Base-by-base conservation (phyloP, 2,797 vertebrate species). In the Dallia pectoralis region DNA sequence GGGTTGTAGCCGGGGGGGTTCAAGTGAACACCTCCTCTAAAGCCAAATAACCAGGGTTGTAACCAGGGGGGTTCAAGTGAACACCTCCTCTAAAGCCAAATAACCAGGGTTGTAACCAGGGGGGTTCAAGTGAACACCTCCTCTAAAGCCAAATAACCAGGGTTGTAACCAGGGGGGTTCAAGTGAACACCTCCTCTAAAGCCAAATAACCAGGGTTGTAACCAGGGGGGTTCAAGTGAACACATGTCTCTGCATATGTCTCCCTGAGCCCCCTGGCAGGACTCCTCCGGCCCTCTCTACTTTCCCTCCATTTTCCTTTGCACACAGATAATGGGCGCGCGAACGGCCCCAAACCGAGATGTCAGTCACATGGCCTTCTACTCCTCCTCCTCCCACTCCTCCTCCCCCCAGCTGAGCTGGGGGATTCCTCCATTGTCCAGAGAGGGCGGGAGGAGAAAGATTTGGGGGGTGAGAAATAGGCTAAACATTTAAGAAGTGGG, bases 301-400 rank as follows among this genome's bases (percentile, higher is more conserved):
- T 71, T 71, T 90, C 87, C 86, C 87, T 88, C 89, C 82, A 87
- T 86, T 87, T 89, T 79, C 74, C 80, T 87, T 85, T 85, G 88
- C 77, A 83, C 63, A 74, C 70, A 83, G 86, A 93, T 89, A 92
- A 92, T 90, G 87, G 78, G 84, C 75, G 63, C 82, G 82, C 82
- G 70, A 81, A 78, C 80, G 85, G 82, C 81, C 76, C 79, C 88
- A 89, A 83, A 87, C 83, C 81, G 85, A 76, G 77, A 87, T 80
- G 89, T 91, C 92, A 88, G 80, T 93, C 90, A 87, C 81, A 75
- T 81, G 79, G 77, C 71, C 27, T 76, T 72, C 64, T 82, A 49
- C 63, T 1, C 62, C 64, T 19, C 33, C 64, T 25, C 77, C 49
- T 71, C 74, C 69, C n/a, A n/a, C n/a, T n/a, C n/a, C n/a, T n/a